A percentile compares a stretch with the other conserved stretches of the same genome.
Evolutionary conservation across 2,888 invertebrate species (phyloP).

Genomic region (Agrotis puta): DNA sequence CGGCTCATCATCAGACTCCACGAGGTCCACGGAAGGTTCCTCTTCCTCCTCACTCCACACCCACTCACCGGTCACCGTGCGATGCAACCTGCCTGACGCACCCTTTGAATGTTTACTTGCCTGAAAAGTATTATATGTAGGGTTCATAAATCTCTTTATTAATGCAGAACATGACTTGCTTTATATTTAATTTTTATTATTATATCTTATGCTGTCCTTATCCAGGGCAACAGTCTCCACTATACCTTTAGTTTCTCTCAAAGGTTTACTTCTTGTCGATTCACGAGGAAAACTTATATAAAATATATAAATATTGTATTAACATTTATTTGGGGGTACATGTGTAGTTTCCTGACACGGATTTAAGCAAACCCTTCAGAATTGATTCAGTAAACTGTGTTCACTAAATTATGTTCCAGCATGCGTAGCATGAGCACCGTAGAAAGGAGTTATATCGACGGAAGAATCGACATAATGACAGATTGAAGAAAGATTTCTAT

Average conservation of each 20-base stretch:
- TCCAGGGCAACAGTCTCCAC: background rate
- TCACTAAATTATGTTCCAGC: background rate
- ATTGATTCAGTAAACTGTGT: background rate
- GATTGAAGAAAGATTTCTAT: too few species aligned
- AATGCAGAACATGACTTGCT: too few species aligned
- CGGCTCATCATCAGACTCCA: conserved; percentile 71
- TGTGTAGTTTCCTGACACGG: background rate
- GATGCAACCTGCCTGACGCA: conserved; percentile 95
- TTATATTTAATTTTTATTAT: background rate
- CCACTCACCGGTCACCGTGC: conserved; percentile 98
- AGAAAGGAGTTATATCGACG: too few species aligned
- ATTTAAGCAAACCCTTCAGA: background rate
- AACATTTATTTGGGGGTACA: too few species aligned
- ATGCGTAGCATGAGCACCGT: too few species aligned
- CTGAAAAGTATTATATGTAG: conserved; percentile 60
- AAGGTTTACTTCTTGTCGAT: too few species aligned
- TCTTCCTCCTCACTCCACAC: conserved; percentile 98
- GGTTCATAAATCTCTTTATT: background rate
- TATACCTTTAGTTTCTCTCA: background rate
- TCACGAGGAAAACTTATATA: too few species aligned
- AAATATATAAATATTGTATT: too few species aligned
- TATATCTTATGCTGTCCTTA: too few species aligned
- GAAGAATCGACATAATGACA: too few species aligned
- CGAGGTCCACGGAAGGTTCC: conserved; percentile 49
- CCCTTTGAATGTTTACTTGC: conserved; percentile 86